Conservation (phyloP, 2,888 invertebrate species). For the Agonopterix alstromeriana region DNA sequence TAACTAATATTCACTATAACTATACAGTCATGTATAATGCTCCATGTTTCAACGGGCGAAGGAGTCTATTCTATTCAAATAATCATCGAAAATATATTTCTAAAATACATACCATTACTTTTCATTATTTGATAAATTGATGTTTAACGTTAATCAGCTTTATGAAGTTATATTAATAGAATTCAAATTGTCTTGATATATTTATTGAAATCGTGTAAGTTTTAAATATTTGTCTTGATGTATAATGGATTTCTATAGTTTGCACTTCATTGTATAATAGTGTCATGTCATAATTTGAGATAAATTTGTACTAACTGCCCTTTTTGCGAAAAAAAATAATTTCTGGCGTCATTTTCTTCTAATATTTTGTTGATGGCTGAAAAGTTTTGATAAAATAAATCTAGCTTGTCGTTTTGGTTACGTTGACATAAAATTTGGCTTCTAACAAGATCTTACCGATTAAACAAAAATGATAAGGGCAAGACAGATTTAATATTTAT, state of each 20-base stretch:
- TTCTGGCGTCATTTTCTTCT: conserved; percentile 14
- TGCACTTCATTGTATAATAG: conserved; percentile 7
- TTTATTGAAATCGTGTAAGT: not conserved
- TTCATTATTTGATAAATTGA: conserved; percentile 50
- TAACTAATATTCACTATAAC: too few relatives aligned
- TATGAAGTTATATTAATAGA: conserved; percentile 41
- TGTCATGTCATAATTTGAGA: conserved; percentile 24
- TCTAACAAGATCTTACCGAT: conserved; percentile 5
- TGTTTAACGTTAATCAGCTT: conserved; percentile 48
- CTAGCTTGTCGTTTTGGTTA: too few relatives aligned
- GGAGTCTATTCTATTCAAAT: too few relatives aligned
- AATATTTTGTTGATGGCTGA: too few relatives aligned
- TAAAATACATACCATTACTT: not conserved
- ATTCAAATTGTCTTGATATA: conserved; percentile 27
- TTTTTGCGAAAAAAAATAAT: conserved; percentile 14
- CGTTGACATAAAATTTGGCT: too few relatives aligned
- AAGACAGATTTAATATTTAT: conserved; percentile 48
- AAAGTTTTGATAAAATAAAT: too few relatives aligned
- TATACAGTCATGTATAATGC: too few relatives aligned
- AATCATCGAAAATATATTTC: too few relatives aligned
- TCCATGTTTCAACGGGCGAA: too few relatives aligned
- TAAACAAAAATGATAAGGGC: conserved; percentile 37
- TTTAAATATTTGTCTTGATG: conserved; percentile 35
- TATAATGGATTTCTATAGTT: conserved; percentile 28
- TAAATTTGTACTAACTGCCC: conserved; percentile 35